Conservation (phyloP, 2,113 vertebrate genomes). For the Toxostoma redivivum region DNA sequence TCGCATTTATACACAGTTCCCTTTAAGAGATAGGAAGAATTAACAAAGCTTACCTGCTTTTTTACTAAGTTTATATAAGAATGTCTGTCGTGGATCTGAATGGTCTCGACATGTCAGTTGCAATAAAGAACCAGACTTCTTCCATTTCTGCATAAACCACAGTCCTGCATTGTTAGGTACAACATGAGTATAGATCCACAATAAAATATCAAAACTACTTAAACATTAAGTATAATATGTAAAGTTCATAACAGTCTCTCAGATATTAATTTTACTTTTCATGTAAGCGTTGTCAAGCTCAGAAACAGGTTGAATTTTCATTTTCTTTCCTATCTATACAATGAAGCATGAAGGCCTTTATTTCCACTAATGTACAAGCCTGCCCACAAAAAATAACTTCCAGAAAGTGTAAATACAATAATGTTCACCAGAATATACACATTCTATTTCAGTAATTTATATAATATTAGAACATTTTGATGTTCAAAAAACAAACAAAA, state of each 20-base stretch:
- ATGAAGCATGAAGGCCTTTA: background rate
- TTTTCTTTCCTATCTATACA: background rate
- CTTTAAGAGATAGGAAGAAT: background rate
- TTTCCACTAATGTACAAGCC: background rate
- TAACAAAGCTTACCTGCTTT: conserved; percentile 85
- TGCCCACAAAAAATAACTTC: background rate
- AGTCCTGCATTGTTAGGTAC: conserved; percentile 79
- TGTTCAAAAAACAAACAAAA: background rate
- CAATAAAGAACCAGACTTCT: conserved; percentile 94
- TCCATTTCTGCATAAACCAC: conserved; percentile 99
- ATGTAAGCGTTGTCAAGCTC: background rate
- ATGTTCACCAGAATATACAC: background rate
- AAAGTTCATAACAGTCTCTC: background rate
- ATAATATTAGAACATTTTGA: background rate
- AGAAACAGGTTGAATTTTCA: background rate
- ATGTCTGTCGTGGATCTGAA: conserved; percentile 95
- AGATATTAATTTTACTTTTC: background rate
- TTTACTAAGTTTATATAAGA: conserved; percentile 98
- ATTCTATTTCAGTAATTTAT: background rate
- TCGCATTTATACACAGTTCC: background rate
- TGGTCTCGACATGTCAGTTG: conserved; percentile 96
- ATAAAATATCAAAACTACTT: background rate
- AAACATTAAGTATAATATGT: background rate
- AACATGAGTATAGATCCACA: conserved; percentile 5
- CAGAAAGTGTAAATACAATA: background rate